phyloP scores from a whole-genome alignment of 2,113 vertebrate genomes.

The Haemorhous mexicanus region DNA sequence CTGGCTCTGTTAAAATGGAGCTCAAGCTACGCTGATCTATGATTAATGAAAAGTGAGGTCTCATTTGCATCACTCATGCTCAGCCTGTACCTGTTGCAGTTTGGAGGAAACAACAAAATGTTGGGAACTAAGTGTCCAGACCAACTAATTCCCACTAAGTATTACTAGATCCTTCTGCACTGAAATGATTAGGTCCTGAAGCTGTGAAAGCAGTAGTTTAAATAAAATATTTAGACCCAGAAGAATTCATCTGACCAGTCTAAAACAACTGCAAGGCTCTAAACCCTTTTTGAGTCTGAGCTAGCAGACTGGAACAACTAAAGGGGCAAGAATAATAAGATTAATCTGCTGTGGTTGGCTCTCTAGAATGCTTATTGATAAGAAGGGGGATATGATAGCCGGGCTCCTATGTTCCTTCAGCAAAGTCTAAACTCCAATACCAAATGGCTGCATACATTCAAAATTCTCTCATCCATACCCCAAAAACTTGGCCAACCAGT shows the following conservation, averaged over 20 bases:
- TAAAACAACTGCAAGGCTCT: neutral
- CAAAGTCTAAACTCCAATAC: neutral
- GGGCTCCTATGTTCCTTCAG: neutral
- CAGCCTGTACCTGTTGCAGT: neutral
- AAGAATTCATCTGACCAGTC: neutral
- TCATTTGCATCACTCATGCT: neutral
- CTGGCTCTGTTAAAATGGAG: neutral
- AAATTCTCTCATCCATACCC: neutral
- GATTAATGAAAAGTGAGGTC: neutral
- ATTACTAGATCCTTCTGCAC: neutral
- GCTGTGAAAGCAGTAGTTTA: neutral
- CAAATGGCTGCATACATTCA: neutral
- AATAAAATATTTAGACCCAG: neutral
- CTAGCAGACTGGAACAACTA: neutral
- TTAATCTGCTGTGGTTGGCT: neutral
- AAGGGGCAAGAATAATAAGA: neutral
- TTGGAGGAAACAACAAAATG: neutral
- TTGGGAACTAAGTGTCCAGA: neutral
- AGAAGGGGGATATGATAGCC: accelerated
- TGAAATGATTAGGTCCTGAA: neutral
- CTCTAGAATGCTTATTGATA: neutral
- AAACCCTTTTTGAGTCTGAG: neutral
- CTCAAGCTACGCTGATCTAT: neutral
- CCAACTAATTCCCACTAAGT: neutral
- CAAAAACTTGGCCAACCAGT: neutral